These are phyloP conservation scores for Opisthocomus hoazin DNA, from an alignment of 2,113 vertebrate species.

Conservation along the genomic window DNA sequence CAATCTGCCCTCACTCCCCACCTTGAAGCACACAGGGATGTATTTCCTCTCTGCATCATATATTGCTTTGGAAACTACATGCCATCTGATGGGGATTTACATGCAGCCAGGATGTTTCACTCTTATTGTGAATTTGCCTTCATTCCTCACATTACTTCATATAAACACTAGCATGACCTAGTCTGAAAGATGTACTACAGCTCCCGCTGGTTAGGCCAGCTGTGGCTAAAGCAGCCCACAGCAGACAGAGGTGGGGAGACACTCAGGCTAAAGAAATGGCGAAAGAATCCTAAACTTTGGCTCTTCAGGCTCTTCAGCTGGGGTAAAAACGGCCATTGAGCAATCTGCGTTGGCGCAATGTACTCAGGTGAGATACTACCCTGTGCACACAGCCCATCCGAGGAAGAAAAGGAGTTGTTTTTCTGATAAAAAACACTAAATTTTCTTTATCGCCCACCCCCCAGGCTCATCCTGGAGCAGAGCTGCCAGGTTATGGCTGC, in stretches of 20 bases:
- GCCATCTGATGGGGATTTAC: not conserved
- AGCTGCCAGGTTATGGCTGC: accelerated
- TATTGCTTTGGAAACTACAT: not conserved
- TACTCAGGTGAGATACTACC: not conserved
- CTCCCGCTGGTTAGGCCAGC: not conserved
- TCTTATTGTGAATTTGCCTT: not conserved
- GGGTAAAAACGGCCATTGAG: not conserved
- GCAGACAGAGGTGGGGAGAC: not conserved
- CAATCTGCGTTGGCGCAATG: not conserved
- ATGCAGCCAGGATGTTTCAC: not conserved
- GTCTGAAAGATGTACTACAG: not conserved
- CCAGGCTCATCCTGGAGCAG: not conserved
- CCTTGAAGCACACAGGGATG: not conserved
- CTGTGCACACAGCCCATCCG: not conserved
- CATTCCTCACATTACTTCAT: not conserved
- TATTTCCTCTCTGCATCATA: not conserved
- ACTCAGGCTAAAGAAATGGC: not conserved
- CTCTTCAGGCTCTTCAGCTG: not conserved
- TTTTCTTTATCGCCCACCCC: not conserved
- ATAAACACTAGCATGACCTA: not conserved
- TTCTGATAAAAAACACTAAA: accelerated
- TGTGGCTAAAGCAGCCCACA: not conserved
- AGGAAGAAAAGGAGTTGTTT: not conserved
- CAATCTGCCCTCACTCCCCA: not conserved
- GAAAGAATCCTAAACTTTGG: not conserved